Percentiles rank a stretch among this genome's conserved stretches.
These are phyloP conservation scores for Hirundichthys speculiger DNA, from an alignment of 2,113 vertebrate species.

Conservation along the genomic window DNA sequence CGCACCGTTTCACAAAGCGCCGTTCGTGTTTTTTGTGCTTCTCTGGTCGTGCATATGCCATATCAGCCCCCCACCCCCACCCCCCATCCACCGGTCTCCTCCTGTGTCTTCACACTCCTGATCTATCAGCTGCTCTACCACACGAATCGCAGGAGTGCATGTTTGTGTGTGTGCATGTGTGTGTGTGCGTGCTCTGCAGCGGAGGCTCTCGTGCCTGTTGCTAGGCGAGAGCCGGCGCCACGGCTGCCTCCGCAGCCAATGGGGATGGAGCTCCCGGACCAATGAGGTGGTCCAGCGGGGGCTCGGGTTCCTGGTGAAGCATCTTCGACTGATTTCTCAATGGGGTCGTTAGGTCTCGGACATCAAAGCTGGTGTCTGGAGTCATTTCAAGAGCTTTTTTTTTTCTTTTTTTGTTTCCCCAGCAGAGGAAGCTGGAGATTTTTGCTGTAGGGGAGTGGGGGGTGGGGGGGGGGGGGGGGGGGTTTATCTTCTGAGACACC, in stretches of 20 bases:
- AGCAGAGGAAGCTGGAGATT: no score
- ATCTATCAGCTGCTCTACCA: no score
- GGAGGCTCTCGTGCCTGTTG: constrained; percentile 64
- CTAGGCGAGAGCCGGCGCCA: constrained; percentile 61
- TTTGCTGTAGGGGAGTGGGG: no score
- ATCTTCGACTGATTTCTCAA: constrained; percentile 31
- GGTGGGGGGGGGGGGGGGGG: no score
- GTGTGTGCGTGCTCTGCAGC: neutral
- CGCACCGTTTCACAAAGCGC: no score
- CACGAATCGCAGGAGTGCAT: neutral
- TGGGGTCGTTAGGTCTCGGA: constrained; percentile 34
- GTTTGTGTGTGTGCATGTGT: neutral
- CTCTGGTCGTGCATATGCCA: no score
- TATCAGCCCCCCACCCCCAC: no score
- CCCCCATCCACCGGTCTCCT: no score
- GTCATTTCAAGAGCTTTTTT: constrained; percentile 36
- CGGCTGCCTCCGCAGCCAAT: constrained; percentile 53
- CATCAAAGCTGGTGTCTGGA: constrained; percentile 43
- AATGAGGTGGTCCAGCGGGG: constrained; percentile 36
- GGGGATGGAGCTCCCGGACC: constrained; percentile 17
- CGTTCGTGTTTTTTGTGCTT: no score
- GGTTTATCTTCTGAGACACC: no score
- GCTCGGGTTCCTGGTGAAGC: constrained; percentile 27
- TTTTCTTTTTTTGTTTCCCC: no score
- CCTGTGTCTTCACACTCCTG: no score